Conservation (phyloP, 1,140 invertebrate genomes). For the Dufourea novaeangliae region DNA sequence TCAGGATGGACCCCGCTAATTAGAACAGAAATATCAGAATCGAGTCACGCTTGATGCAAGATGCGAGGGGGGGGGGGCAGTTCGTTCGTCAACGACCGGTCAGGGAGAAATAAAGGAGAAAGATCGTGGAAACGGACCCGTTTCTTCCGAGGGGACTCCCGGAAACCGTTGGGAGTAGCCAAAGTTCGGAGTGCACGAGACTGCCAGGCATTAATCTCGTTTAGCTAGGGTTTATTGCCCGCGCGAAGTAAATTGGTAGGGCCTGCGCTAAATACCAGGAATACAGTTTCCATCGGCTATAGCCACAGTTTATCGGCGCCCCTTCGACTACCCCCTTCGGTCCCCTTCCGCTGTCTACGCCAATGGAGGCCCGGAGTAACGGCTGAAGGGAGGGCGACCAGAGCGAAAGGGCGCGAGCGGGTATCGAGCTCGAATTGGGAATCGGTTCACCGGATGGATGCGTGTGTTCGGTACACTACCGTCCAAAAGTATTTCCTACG, state of each 20-base stretch:
- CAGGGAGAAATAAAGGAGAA: neutral
- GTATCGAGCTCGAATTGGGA: conserved; percentile 61
- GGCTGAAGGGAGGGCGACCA: neutral
- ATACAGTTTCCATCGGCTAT: conserved; percentile 65
- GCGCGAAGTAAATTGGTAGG: conserved; percentile 72
- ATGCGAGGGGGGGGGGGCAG: neutral
- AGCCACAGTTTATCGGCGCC: conserved; percentile 38
- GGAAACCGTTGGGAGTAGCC: conserved; percentile 3
- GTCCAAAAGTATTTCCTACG: conserved; percentile 1
- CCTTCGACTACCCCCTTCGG: conserved; percentile 8
- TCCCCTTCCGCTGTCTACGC: neutral
- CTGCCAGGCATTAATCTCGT: conserved; percentile 73
- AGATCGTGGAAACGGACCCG: neutral
- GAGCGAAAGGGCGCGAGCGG: conserved; percentile 32
- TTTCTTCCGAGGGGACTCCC: conserved; percentile 2
- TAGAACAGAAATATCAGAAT: conserved; percentile 9
- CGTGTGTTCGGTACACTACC: conserved; percentile 1
- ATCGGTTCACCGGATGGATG: conserved; percentile 48
- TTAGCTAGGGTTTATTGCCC: conserved; percentile 75
- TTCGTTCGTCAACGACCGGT: too few species aligned
- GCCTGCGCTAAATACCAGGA: conserved; percentile 71
- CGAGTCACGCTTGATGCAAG: neutral
- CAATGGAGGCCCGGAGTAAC: conserved; percentile 10
- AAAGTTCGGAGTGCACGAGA: conserved; percentile 42
- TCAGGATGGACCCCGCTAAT: neutral